A percentile compares a stretch with the other conserved stretches of the same genome.
Evolutionary conservation across 2,888 invertebrate genomes (phyloP).

Genomic region (Meloe dianella): DNA sequence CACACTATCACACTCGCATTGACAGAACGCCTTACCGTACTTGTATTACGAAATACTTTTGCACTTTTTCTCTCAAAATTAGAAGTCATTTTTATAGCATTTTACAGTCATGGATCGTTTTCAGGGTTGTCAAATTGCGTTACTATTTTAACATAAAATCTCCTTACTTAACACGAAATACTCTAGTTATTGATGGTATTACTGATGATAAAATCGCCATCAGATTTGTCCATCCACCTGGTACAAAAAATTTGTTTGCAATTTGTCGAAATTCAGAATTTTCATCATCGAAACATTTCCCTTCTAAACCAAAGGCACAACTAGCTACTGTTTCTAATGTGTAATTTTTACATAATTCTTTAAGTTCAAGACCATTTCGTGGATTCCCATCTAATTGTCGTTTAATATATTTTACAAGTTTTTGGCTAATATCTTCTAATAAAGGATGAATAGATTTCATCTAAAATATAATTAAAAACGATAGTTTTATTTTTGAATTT

Average conservation of each 20-base stretch:
- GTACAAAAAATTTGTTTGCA: conserved; percentile 37
- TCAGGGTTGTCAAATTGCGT: no score
- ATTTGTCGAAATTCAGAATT: conserved; percentile 45
- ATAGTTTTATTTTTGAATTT: conserved; percentile 28
- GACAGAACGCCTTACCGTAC: no score
- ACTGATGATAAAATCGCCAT: conserved; percentile 26
- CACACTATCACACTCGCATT: no score
- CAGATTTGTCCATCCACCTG: conserved; percentile 17
- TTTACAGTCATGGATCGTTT: no score
- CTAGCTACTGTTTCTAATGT: conserved; percentile 58
- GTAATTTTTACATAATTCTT: conserved; percentile 49
- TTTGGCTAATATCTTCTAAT: conserved; percentile 57
- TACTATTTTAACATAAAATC: not conserved
- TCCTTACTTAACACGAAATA: conserved; percentile 23
- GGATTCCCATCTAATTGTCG: conserved; percentile 46
- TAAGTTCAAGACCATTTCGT: conserved; percentile 51
- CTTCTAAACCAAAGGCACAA: conserved; percentile 60
- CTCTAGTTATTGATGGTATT: conserved; percentile 25
- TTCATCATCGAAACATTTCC: conserved; percentile 52
- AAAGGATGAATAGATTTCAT: conserved; percentile 62
- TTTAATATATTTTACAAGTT: conserved; percentile 57
- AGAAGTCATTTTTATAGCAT: no score
- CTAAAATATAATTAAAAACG: conserved; percentile 39
- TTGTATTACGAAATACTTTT: no score
- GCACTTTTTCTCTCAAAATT: no score